These are phyloP conservation scores for Sebastes ruberrimus DNA, from an alignment of 2,797 vertebrate genomes.

Conservation along the genomic window DNA sequence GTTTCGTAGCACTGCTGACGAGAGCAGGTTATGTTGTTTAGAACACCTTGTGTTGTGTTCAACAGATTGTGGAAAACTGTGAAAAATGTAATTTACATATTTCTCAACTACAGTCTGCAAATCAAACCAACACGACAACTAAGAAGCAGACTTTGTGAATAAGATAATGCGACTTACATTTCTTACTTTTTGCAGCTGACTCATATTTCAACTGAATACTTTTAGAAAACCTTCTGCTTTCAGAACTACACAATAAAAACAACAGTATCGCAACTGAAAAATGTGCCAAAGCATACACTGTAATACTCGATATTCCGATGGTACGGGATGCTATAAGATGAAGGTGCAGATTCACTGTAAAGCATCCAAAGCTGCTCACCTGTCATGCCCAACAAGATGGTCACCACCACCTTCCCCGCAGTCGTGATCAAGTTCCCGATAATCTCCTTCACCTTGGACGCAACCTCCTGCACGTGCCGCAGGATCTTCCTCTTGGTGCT, in stretches of 20 bases:
- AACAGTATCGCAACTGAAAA: not conserved
- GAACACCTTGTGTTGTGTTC: not conserved
- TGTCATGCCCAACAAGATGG: conserved; percentile 92
- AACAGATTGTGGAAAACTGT: not conserved
- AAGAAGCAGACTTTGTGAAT: not conserved
- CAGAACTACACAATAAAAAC: not conserved
- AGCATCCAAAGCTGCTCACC: conserved; percentile 78
- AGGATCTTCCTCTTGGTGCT: conserved; percentile 91
- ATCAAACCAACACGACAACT: not conserved
- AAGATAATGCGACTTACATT: not conserved
- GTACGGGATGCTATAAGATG: not conserved
- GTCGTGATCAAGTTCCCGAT: conserved; percentile 97
- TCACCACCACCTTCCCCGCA: conserved; percentile 96
- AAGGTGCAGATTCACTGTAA: not conserved
- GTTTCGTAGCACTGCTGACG: not conserved
- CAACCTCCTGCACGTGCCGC: conserved; percentile 86
- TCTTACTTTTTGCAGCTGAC: not conserved
- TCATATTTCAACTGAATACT: not conserved
- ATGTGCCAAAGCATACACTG: not conserved
- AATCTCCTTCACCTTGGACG: conserved; percentile 92
- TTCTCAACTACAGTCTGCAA: not conserved
- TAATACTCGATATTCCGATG: not conserved
- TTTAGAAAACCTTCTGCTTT: not conserved
- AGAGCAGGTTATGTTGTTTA: not conserved
- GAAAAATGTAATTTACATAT: not conserved